phyloP scores from a whole-genome alignment of 1,140 invertebrate species.

The Cydia amplana region DNA sequence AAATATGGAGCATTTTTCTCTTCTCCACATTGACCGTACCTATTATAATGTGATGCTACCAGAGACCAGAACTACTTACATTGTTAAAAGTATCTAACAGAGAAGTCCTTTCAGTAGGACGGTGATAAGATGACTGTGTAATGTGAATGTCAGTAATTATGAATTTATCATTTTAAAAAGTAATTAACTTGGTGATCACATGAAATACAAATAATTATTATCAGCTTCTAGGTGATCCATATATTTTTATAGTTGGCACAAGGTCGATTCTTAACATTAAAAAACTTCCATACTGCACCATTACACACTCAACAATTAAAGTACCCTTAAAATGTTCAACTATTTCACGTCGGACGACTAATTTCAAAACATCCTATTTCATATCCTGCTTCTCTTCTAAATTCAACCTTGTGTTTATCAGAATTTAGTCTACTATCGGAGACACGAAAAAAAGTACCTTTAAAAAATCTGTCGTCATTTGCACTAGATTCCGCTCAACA shows the following conservation, averaged over 20 bases:
- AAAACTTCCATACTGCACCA: not conserved
- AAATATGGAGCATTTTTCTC: too few relatives aligned
- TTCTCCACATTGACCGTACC: too few relatives aligned
- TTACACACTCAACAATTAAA: not conserved
- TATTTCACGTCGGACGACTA: not conserved
- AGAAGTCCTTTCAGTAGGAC: too few relatives aligned
- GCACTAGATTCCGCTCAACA: constrained; percentile 19
- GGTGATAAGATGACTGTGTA: too few relatives aligned
- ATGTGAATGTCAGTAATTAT: too few relatives aligned
- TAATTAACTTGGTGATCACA: not conserved
- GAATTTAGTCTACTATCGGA: not conserved
- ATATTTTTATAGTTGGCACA: too few relatives aligned
- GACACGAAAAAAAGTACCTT: not conserved
- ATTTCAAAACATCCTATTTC: not conserved
- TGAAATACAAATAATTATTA: not conserved
- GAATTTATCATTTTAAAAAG: too few relatives aligned
- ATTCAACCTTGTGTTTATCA: not conserved
- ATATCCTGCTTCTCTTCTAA: not conserved
- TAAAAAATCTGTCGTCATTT: not conserved
- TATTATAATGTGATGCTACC: too few relatives aligned
- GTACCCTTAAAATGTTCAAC: not conserved
- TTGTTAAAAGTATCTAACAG: too few relatives aligned
- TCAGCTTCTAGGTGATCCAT: too few relatives aligned
- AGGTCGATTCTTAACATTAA: too few relatives aligned
- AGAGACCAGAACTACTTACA: too few relatives aligned